Evolutionary conservation across 2,113 vertebrate genomes (phyloP), one percentile per base, ranked within the genome.

Genomic region (Excalfactoria chinensis): DNA sequence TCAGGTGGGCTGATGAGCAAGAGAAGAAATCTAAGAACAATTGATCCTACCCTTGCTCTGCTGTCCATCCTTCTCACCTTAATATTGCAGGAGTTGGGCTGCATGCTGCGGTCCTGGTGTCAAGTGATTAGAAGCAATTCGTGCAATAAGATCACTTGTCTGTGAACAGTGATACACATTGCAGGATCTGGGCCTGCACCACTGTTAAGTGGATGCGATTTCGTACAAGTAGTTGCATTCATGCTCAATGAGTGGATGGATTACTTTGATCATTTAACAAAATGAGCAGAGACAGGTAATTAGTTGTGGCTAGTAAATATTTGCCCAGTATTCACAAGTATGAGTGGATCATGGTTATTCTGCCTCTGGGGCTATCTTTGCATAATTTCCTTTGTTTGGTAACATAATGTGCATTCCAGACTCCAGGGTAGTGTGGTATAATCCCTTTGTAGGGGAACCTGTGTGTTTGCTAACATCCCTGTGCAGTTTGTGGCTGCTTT

Each of bases 301-400:
- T 93, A 93, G 87, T 93, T 95, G 84, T 93, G 93, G 89, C 79
- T 91, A 74, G 81, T 86, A 89, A 90, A 76, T 83, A 73, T 94
- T 96, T 96, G 83, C 49, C 62, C 82, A 73, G 35, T 79, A 28
- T 88, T 94, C 75, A 82, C 75, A 86, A 60, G 71, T 51, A 80
- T 70, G 82, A 93, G 81, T 1, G 5, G 70, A 86, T 90, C 89
- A 30, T 66, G 69, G 62, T 75, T 95, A 51, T 68, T 95, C 87
- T 84, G 89, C 90, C 96, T 96, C 72, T 85, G 96, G 91, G 80
- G 28, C 79, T 92, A 12, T 46, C 62, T 93, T 79, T 92, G 91
- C 81, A 89, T 96, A 87, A 89, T 94, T 93, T 91, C 72, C 78
- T 96, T 94, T 88, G 58, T 90, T 91, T 90, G 62, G 89, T 82